phyloP scores from a whole-genome alignment of 2,888 invertebrate species.

The Mycalesis mineus region DNA sequence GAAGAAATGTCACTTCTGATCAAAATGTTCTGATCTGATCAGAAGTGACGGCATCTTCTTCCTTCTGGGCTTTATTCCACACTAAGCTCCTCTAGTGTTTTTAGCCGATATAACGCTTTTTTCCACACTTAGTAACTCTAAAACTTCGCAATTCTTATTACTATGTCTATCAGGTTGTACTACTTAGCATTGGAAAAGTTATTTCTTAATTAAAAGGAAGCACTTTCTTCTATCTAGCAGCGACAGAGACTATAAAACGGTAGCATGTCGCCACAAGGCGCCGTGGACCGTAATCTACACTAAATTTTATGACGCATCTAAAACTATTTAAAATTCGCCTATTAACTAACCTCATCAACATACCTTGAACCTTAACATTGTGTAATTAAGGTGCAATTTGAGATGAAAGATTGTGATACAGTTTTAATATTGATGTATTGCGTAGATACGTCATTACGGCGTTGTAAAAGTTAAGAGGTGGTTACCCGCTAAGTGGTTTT shows the following conservation, averaged over 20 bases:
- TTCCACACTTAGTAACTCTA: too few relatives aligned
- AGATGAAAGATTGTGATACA: neutral
- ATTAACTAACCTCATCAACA: neutral
- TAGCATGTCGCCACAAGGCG: slow-evolving; percentile 1
- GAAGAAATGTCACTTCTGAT: too few relatives aligned
- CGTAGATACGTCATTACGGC: slow-evolving; percentile 2
- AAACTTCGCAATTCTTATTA: too few relatives aligned
- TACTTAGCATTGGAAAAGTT: neutral
- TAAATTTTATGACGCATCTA: neutral
- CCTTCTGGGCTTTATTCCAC: too few relatives aligned
- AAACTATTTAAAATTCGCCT: neutral
- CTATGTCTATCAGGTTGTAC: neutral
- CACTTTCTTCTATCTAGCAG: neutral
- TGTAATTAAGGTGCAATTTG: neutral
- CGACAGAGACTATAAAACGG: neutral
- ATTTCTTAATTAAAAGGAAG: slow-evolving; percentile 1
- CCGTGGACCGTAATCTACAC: neutral
- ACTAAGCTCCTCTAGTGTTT: too few relatives aligned
- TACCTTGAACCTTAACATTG: neutral
- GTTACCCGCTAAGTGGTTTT: slow-evolving; percentile 13
- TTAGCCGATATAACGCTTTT: too few relatives aligned
- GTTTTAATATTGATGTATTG: slow-evolving; percentile 8
- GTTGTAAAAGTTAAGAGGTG: slow-evolving; percentile 13
- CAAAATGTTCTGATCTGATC: too few relatives aligned
- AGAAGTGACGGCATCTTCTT: too few relatives aligned